Percentiles rank a stretch among this genome's conserved stretches.
Evolutionary conservation across 2,113 vertebrate species (phyloP).

Genomic region (Mugil cephalus): DNA sequence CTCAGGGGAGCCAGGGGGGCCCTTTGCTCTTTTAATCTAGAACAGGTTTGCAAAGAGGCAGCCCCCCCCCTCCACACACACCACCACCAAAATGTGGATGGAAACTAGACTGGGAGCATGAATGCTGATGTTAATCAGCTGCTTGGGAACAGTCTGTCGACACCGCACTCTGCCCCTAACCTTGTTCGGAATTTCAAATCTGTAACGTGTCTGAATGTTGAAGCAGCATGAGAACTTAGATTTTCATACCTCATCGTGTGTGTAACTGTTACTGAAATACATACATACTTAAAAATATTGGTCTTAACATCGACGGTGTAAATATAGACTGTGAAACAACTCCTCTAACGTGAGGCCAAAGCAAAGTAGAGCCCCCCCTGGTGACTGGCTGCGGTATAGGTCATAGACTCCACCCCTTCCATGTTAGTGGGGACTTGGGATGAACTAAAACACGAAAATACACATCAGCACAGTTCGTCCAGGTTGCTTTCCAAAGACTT

Average conservation of each 20-base stretch:
- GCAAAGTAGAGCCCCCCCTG: too few relatives aligned
- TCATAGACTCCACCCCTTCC: too few relatives aligned
- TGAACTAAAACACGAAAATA: too few relatives aligned
- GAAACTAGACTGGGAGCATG: slow-evolving; percentile 48
- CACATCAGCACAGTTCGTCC: too few relatives aligned
- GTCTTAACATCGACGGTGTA: too few relatives aligned
- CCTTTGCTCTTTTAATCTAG: slow-evolving; percentile 66
- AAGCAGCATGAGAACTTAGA: not conserved
- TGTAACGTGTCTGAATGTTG: not conserved
- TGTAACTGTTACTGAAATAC: too few relatives aligned
- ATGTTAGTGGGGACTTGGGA: too few relatives aligned
- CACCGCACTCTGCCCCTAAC: not conserved
- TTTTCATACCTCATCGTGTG: not conserved
- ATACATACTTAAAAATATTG: too few relatives aligned
- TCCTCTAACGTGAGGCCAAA: too few relatives aligned
- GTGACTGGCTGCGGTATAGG: too few relatives aligned
- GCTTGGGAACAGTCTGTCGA: slow-evolving; percentile 43
- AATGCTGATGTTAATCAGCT: slow-evolving; percentile 58
- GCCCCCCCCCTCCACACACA: slow-evolving; percentile 23
- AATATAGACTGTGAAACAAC: too few relatives aligned
- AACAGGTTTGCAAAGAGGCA: slow-evolving; percentile 63
- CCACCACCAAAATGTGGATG: slow-evolving; percentile 45
- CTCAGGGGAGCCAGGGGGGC: slow-evolving; percentile 48
- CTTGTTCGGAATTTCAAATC: slow-evolving; percentile 4
- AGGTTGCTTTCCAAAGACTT: too few relatives aligned